A percentile compares a stretch with the other conserved stretches of the same genome.
Conservation (phyloP, 2,888 invertebrate species). For the Athetis lepigone region DNA sequence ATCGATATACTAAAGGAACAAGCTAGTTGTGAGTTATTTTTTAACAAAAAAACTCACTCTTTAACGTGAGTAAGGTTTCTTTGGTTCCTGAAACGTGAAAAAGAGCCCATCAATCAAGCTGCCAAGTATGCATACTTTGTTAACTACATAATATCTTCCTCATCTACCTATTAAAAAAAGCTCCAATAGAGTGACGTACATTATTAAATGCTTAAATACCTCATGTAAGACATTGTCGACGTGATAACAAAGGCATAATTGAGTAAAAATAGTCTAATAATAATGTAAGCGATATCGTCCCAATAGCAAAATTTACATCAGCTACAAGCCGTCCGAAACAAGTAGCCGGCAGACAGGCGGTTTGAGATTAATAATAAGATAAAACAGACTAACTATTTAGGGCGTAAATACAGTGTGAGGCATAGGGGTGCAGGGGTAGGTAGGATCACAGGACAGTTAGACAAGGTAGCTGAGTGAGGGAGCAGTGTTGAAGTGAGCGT, state of each 20-base stretch:
- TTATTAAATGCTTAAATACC: too few species aligned
- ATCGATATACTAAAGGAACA: too few species aligned
- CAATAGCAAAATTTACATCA: conserved; percentile 53
- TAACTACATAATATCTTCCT: background rate
- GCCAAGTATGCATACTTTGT: background rate
- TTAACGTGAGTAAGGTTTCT: background rate
- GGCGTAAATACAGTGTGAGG: conserved; percentile 37
- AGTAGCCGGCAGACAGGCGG: conserved; percentile 73
- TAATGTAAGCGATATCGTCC: conserved; percentile 43
- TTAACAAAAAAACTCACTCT: background rate
- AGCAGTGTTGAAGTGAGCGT: conserved; percentile 84
- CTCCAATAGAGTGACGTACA: background rate
- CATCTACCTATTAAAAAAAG: background rate
- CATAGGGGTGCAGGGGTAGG: conserved; percentile 14
- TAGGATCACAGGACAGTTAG: conserved; percentile 27
- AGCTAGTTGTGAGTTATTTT: too few species aligned
- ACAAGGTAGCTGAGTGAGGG: conserved; percentile 53
- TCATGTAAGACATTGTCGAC: background rate
- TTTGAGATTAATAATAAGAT: conserved; percentile 64
- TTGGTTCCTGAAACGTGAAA: background rate
- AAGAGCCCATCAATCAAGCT: background rate
- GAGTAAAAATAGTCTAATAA: too few species aligned
- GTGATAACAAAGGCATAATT: background rate
- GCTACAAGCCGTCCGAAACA: conserved; percentile 61
- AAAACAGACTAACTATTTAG: conserved; percentile 55